Conservation (phyloP, 2,888 invertebrate genomes). For the Oligia strigilis region DNA sequence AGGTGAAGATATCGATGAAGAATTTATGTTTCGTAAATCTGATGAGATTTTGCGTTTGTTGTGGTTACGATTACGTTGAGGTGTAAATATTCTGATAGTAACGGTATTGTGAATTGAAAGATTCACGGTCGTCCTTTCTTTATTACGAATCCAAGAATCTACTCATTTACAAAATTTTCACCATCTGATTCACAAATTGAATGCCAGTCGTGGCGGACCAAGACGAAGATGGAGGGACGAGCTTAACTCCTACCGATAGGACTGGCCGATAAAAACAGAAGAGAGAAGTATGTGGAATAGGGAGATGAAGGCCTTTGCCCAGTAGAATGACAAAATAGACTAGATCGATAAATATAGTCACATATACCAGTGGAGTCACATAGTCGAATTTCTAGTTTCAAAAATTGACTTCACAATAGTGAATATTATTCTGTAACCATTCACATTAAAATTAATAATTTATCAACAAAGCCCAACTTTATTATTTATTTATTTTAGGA, state of each 20-base stretch:
- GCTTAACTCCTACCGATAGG: background rate
- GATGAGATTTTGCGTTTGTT: background rate
- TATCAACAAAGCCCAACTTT: conserved; percentile 34
- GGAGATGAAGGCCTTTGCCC: too few species aligned
- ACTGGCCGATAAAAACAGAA: background rate
- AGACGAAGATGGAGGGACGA: background rate
- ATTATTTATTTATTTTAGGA: conserved; percentile 6
- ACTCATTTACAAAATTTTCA: background rate
- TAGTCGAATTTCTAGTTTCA: conserved; percentile 1
- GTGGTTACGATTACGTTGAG: background rate
- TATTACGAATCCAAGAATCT: background rate
- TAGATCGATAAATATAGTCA: background rate
- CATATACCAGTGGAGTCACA: background rate
- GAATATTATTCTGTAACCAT: background rate
- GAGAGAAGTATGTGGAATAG: background rate
- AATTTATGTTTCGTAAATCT: conserved; percentile 22
- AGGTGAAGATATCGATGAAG: conserved; percentile 22
- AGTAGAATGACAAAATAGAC: background rate
- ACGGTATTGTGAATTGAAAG: background rate
- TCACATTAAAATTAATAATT: conserved; percentile 26
- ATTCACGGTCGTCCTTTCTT: background rate
- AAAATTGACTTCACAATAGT: background rate
- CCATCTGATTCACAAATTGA: background rate
- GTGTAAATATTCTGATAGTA: background rate
- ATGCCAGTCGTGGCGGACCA: background rate